phyloP scores from a whole-genome alignment of 2,113 vertebrate species.

The Tiliqua scincoides region DNA sequence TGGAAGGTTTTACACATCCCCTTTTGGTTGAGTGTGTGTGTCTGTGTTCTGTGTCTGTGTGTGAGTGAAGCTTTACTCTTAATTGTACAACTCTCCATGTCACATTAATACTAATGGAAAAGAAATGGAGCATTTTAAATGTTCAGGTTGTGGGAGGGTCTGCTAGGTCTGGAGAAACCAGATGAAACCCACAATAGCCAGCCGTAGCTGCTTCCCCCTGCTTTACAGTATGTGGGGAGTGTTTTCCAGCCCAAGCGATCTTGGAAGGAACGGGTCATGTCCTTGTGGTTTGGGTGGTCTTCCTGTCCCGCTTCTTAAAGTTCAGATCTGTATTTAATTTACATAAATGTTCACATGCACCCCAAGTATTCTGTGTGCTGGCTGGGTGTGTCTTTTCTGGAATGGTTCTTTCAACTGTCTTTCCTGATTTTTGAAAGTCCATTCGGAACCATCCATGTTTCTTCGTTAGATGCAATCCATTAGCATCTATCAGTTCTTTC shows the following conservation, averaged over 20 bases:
- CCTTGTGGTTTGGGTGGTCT: neutral
- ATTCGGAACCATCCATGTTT: constrained; percentile 31
- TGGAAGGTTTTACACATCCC: constrained; percentile 90
- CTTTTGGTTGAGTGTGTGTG: constrained; percentile 80
- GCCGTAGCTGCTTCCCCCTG: constrained; percentile 47
- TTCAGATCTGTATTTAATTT: constrained; percentile 81
- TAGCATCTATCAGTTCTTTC: neutral
- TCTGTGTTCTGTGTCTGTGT: constrained; percentile 62
- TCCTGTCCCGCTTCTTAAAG: constrained; percentile 33
- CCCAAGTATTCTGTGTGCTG: constrained; percentile 81
- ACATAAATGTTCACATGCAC: constrained; percentile 77
- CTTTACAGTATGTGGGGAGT: constrained; percentile 71
- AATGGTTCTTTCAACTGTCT: constrained; percentile 38
- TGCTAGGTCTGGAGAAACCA: neutral
- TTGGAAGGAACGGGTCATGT: neutral
- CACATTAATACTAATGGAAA: constrained; percentile 49
- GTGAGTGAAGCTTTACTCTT: constrained; percentile 70
- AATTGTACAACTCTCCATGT: constrained; percentile 83
- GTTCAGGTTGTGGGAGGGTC: constrained; percentile 65
- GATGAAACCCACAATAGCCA: neutral
- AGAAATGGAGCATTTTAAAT: constrained; percentile 73
- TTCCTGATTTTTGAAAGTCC: constrained; percentile 53
- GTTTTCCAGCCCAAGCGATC: constrained; percentile 41
- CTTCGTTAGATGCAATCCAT: constrained; percentile 42
- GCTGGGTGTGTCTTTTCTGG: constrained; percentile 61